Percentiles rank a stretch among this genome's conserved stretches.
Evolutionary conservation across 2,113 vertebrate species (phyloP).

Genomic region (Tauraco erythrolophus): DNA sequence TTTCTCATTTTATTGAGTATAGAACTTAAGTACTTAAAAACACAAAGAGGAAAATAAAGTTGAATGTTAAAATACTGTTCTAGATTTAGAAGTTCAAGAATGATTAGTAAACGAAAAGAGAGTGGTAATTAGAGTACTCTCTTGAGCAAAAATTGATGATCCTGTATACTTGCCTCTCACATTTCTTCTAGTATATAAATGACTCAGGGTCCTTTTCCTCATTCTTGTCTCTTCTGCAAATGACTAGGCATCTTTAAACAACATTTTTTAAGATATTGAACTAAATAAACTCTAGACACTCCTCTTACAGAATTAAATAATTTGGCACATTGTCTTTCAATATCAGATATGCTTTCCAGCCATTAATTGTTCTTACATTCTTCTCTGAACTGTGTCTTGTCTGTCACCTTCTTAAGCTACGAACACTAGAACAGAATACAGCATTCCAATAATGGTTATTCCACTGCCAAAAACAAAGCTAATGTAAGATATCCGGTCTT

Average conservation of each 20-base stretch:
- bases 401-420: neutral
- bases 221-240: neutral
- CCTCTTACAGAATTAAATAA: neutral
- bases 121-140: neutral
- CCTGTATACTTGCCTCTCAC: neutral
- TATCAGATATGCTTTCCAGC: neutral
- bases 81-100: neutral
- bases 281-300: neutral
- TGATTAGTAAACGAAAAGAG: neutral
- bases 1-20: neutral
- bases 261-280: neutral
- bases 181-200: neutral
- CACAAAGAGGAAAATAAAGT: neutral
- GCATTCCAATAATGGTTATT: neutral
- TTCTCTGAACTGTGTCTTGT: neutral
- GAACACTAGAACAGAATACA: neutral
- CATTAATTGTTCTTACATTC: neutral
- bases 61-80: neutral
- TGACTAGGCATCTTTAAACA: neutral
- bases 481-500: neutral
- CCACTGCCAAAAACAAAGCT: neutral
- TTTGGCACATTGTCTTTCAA: neutral
- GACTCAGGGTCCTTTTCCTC: neutral
- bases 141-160: neutral
- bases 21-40: neutral